Percentiles rank a stretch among this genome's conserved stretches.
phyloP scores from a whole-genome alignment of 1,140 invertebrate species.

The Diachasma alloeum region DNA sequence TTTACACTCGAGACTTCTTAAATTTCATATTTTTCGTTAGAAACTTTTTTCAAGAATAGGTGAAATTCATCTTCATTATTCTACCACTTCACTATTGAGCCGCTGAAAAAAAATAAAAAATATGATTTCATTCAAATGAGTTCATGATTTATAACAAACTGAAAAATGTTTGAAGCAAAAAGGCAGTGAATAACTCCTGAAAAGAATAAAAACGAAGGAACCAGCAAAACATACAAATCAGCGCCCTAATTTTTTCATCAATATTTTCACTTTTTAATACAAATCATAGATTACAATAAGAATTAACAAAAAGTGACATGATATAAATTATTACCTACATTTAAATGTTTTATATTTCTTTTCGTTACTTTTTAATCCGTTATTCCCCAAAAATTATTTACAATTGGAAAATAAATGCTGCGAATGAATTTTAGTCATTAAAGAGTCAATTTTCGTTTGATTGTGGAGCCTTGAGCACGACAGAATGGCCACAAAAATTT shows the following conservation, averaged over 20 bases:
- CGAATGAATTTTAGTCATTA: background rate
- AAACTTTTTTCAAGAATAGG: too few relatives aligned
- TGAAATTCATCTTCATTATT: too few relatives aligned
- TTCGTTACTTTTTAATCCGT: slow-evolving; percentile 1
- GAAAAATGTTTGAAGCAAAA: background rate
- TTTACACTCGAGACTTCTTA: too few relatives aligned
- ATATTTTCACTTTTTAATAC: slow-evolving; percentile 43
- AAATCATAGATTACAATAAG: slow-evolving; percentile 53
- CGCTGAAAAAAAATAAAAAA: too few relatives aligned
- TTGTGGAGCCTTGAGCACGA: background rate
- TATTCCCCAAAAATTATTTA: slow-evolving; percentile 25
- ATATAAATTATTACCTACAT: slow-evolving; percentile 23
- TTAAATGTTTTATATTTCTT: background rate
- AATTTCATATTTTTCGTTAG: too few relatives aligned
- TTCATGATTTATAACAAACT: background rate
- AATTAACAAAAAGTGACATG: slow-evolving; percentile 41
- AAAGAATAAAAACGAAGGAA: slow-evolving; percentile 7
- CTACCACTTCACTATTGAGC: too few relatives aligned
- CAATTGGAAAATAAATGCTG: background rate
- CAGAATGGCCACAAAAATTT: background rate
- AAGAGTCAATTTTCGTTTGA: background rate
- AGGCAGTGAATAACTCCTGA: background rate
- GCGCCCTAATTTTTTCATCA: slow-evolving; percentile 26
- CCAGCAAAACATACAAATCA: slow-evolving; percentile 31
- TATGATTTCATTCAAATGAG: background rate